Conservation (phyloP, 1,140 invertebrate genomes). For the Belonocnema kinseyi region DNA sequence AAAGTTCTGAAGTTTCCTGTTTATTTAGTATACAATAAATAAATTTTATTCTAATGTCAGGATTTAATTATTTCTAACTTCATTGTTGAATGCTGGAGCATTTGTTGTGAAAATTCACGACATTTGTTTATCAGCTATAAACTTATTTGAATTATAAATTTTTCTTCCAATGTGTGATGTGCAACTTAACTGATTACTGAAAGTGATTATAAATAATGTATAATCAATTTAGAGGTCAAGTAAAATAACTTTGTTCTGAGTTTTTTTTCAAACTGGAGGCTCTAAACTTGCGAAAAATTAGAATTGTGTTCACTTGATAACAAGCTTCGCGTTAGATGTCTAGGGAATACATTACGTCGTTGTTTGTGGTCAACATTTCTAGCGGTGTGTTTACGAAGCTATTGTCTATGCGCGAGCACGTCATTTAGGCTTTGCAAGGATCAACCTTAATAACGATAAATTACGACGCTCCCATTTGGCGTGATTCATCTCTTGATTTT, state of each 20-base stretch:
- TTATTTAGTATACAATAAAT: too few relatives aligned
- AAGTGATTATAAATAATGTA: too few relatives aligned
- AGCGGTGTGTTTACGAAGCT: constrained; percentile 10
- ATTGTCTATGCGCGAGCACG: constrained; percentile 39
- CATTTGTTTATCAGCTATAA: too few relatives aligned
- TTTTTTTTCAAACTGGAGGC: neutral
- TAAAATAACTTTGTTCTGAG: neutral
- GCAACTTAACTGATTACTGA: too few relatives aligned
- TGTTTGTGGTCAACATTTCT: constrained; percentile 19
- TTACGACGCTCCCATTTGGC: constrained; percentile 30
- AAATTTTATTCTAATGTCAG: too few relatives aligned
- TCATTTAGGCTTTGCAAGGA: constrained; percentile 40
- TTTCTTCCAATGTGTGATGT: too few relatives aligned
- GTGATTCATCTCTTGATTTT: neutral
- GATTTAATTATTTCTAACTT: too few relatives aligned
- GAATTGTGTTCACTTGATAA: neutral
- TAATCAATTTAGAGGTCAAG: too few relatives aligned
- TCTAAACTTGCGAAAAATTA: neutral
- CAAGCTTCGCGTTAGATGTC: neutral
- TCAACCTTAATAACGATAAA: constrained; percentile 44
- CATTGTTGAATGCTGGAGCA: too few relatives aligned
- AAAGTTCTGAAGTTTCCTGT: too few relatives aligned
- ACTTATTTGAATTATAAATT: too few relatives aligned
- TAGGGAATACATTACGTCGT: constrained; percentile 4
- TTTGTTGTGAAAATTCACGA: too few relatives aligned